These are phyloP conservation scores for Tillus elongatus DNA, from an alignment of 2,888 invertebrate species.

Conservation along the genomic window DNA sequence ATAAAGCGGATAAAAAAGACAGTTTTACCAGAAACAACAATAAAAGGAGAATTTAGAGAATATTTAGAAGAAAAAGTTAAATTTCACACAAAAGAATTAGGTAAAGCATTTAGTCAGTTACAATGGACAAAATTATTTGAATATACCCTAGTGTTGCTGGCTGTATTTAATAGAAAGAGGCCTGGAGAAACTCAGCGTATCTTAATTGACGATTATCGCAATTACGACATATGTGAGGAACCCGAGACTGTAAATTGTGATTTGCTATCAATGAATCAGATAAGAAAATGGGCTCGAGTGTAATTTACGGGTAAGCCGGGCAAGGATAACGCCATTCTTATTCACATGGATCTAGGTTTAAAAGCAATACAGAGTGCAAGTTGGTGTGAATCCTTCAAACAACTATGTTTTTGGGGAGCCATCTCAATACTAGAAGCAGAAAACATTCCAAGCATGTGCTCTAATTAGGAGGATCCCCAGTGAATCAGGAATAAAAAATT, in stretches of 20 bases:
- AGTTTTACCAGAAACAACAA: constrained; percentile 10
- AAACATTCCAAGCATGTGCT: constrained; percentile 8
- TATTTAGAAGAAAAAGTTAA: constrained; percentile 11
- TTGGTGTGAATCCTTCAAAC: no score
- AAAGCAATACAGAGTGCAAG: no score
- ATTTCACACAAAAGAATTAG: constrained; percentile 8
- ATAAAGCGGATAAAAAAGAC: constrained; percentile 15
- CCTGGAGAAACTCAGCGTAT: constrained; percentile 8
- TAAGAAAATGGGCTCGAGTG: no score
- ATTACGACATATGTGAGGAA: constrained; percentile 1
- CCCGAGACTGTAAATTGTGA: neutral
- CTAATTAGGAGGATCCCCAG: constrained; percentile 6
- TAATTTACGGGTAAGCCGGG: no score
- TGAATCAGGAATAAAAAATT: constrained; percentile 10
- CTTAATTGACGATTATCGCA: constrained; percentile 7
- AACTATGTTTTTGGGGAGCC: constrained; percentile 11
- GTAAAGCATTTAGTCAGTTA: constrained; percentile 6
- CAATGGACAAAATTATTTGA: constrained; percentile 10
- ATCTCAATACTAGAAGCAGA: constrained; percentile 1
- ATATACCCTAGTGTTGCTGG: constrained; percentile 8
- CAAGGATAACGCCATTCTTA: no score
- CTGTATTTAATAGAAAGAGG: constrained; percentile 11
- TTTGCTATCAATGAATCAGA: constrained; percentile 7
- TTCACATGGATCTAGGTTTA: no score
- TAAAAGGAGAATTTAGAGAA: constrained; percentile 16